A percentile compares a stretch with the other conserved stretches of the same genome.
These are phyloP conservation scores for Pagrus major DNA, from an alignment of 2,113 vertebrate genomes.

Conservation along the genomic window DNA sequence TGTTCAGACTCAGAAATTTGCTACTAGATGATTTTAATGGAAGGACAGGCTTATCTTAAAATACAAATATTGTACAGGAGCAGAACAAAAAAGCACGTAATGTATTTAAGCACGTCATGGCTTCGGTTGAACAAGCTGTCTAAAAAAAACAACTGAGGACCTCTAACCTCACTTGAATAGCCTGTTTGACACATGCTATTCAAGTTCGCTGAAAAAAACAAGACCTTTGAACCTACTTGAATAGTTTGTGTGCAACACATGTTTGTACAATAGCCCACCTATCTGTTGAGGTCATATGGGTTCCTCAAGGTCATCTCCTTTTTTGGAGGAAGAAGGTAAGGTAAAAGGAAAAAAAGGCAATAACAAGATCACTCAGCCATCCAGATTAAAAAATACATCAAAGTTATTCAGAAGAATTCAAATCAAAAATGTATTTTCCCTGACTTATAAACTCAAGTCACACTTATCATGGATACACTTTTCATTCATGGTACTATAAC, in stretches of 20 bases:
- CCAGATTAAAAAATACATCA: background rate
- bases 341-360: conserved; percentile 16
- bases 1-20: background rate
- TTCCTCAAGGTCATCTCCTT: conserved; percentile 54
- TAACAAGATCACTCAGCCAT: background rate
- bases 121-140: conserved; percentile 11
- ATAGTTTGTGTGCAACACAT: conserved; percentile 37
- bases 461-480: conserved; percentile 8
- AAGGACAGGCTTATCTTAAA: background rate
- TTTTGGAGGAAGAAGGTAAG: conserved; percentile 9
- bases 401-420: background rate
- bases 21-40: background rate
- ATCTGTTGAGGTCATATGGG: conserved; percentile 18
- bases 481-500: conserved; percentile 58
- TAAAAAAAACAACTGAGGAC: conserved; percentile 6
- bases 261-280: conserved; percentile 42
- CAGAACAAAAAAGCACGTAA: background rate
- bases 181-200: conserved; percentile 27
- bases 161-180: conserved; percentile 30
- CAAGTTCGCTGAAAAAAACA: conserved; percentile 29
- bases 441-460: background rate
- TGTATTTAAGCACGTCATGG: background rate
- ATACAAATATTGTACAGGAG: no score
- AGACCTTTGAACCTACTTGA: conserved; percentile 41
- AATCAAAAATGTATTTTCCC: background rate